Evolutionary conservation across 2,888 invertebrate genomes (phyloP).

Genomic region (Plebejus anna): DNA sequence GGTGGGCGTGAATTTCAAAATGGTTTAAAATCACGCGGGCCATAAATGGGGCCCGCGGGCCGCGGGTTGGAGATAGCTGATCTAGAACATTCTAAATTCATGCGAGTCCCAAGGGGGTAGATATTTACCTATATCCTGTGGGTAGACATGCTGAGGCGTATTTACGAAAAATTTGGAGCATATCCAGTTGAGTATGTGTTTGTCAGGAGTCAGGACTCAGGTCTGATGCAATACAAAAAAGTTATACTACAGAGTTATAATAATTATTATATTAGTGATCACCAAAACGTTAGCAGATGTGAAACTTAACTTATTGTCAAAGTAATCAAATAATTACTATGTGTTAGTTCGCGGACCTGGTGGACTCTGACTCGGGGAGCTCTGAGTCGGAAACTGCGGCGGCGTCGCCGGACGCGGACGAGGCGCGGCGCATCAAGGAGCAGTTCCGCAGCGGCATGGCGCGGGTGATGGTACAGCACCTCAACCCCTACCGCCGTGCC

Average conservation of each 20-base stretch:
- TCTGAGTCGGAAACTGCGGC: slow-evolving; percentile 31
- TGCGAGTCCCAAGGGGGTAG: too few relatives aligned
- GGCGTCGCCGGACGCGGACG: slow-evolving; percentile 58
- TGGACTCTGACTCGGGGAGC: slow-evolving; percentile 58
- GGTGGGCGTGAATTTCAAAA: too few relatives aligned
- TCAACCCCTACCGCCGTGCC: slow-evolving; percentile 92
- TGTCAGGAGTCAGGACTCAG: too few relatives aligned
- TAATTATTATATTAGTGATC: neutral
- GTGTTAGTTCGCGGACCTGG: slow-evolving; percentile 64
- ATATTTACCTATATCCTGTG: too few relatives aligned
- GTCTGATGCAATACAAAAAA: neutral
- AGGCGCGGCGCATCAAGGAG: slow-evolving; percentile 89
- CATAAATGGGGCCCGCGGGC: too few relatives aligned
- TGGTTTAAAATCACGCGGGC: too few relatives aligned
- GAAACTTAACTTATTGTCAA: neutral
- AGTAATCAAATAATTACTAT: neutral
- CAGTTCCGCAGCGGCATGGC: slow-evolving; percentile 90
- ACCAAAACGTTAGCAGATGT: neutral
- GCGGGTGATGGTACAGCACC: slow-evolving; percentile 89
- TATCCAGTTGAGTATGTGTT: too few relatives aligned
- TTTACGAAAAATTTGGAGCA: too few relatives aligned
- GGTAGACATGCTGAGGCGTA: too few relatives aligned
- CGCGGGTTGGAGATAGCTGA: neutral
- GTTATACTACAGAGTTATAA: neutral
- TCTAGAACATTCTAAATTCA: too few relatives aligned